Percentiles rank a stretch among this genome's conserved stretches.
These are phyloP conservation scores for Camponotus fellah DNA, from an alignment of 2,888 invertebrate genomes.

Conservation along the genomic window DNA sequence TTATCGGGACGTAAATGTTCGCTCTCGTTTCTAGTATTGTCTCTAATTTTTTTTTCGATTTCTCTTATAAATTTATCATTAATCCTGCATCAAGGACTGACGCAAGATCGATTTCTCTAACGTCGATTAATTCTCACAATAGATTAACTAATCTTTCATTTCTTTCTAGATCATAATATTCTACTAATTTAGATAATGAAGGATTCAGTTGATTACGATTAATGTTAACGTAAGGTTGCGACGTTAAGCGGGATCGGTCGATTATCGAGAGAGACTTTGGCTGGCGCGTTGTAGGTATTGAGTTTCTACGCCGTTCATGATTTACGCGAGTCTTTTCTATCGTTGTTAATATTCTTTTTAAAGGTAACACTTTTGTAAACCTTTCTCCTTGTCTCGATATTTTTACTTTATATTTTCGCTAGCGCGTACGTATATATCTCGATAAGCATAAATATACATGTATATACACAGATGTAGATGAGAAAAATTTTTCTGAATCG, in stretches of 20 bases:
- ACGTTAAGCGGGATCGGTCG: neutral
- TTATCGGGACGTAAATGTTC: conserved; percentile 8
- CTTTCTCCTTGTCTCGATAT: conserved; percentile 27
- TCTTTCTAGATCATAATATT: neutral
- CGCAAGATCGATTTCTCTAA: neutral
- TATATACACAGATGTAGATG: conserved; percentile 19
- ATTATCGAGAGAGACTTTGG: conserved; percentile 1
- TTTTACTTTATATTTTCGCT: conserved; percentile 20
- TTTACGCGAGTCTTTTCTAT: conserved; percentile 26
- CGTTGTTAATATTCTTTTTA: conserved; percentile 15
- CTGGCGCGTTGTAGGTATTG: conserved; percentile 29
- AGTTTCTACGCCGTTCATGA: conserved; percentile 18
- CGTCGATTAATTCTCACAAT: neutral
- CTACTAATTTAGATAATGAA: neutral
- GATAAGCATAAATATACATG: conserved; percentile 26
- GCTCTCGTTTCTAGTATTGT: conserved; percentile 9
- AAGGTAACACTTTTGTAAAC: neutral
- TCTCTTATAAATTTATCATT: conserved; percentile 20
- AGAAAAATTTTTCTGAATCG: conserved; percentile 20
- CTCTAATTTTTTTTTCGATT: neutral
- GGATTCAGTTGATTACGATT: neutral
- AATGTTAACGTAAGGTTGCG: no score
- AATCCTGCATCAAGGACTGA: conserved; percentile 17
- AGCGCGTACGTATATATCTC: conserved; percentile 1
- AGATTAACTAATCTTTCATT: neutral